These are phyloP conservation scores for Drosophila athabasca DNA, from an alignment of 1,140 invertebrate genomes.

Conservation along the genomic window DNA sequence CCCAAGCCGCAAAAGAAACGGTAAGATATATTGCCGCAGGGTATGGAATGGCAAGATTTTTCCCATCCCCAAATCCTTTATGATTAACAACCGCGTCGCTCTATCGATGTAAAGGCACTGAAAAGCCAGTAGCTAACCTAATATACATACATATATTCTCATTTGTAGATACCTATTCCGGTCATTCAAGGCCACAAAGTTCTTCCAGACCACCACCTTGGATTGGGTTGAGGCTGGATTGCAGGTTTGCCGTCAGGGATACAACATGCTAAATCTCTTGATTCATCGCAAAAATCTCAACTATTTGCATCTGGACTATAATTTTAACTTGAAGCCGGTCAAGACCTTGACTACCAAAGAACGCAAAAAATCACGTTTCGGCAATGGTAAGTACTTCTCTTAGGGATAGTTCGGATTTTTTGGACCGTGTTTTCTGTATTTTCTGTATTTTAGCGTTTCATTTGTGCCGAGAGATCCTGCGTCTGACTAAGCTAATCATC, in stretches of 20 bases:
- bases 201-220: constrained; percentile 99
- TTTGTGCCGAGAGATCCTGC: constrained; percentile 98
- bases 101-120: neutral
- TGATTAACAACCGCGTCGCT: constrained; percentile 2
- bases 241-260: constrained; percentile 99
- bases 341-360: constrained; percentile 99
- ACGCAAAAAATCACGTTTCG: constrained; percentile 99
- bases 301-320: constrained; percentile 99
- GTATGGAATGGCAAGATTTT: too few relatives aligned
- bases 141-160: constrained; percentile 33
- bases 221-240: constrained; percentile 99
- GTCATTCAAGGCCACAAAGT: constrained; percentile 99
- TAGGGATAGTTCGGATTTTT: neutral
- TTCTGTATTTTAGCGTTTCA: constrained; percentile 92
- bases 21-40: constrained; percentile 79
- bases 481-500: constrained; percentile 98
- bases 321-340: constrained; percentile 99
- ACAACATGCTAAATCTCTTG: constrained; percentile 99
- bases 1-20: constrained; percentile 99
- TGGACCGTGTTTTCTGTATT: too few relatives aligned
- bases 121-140: too few relatives aligned
- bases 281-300: constrained; percentile 99
- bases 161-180: constrained; percentile 92
- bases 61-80: neutral
- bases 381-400: constrained; percentile 90